Evolutionary conservation across 2,888 invertebrate genomes (phyloP).

Genomic region (Drosophila subquinaria): DNA sequence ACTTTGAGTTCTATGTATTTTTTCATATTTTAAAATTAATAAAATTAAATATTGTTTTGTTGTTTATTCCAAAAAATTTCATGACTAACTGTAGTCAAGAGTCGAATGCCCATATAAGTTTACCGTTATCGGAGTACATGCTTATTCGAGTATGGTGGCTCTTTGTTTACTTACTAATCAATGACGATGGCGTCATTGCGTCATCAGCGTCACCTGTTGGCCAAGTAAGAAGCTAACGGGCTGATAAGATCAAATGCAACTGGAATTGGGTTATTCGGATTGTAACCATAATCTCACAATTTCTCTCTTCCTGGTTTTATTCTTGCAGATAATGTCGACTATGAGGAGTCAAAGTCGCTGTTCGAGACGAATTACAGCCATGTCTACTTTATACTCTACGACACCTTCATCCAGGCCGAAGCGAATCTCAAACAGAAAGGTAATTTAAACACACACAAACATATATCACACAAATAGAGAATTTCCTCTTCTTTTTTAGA

Average conservation of each 20-base stretch:
- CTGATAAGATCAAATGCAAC: conserved; percentile 26
- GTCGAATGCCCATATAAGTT: conserved; percentile 9
- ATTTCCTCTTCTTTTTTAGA: conserved; percentile 20
- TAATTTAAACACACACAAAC: conserved; percentile 85
- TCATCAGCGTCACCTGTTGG: conserved; percentile 45
- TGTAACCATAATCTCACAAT: conserved; percentile 1
- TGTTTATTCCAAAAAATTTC: neutral
- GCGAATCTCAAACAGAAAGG: conserved; percentile 96
- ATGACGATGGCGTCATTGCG: conserved; percentile 33
- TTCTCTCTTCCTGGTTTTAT: conserved; percentile 62
- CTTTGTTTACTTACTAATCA: conserved; percentile 29
- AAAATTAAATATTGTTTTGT: neutral
- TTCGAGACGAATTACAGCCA: conserved; percentile 98
- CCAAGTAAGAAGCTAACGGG: conserved; percentile 6
- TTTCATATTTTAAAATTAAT: too few species aligned
- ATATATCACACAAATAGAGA: neutral
- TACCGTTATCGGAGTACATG: conserved; percentile 29
- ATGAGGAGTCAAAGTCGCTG: conserved; percentile 95
- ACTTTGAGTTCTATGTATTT: too few species aligned
- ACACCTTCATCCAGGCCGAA: conserved; percentile 97
- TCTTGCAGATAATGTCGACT: conserved; percentile 93
- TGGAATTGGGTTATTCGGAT: conserved; percentile 12
- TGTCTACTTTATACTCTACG: conserved; percentile 97
- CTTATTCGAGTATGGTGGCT: conserved; percentile 7
- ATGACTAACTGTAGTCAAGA: conserved; percentile 5